Evolutionary conservation across 2,797 vertebrate genomes (phyloP), one percentile per base, ranked within the genome.

Genomic region (Halcyon chelicuti): DNA sequence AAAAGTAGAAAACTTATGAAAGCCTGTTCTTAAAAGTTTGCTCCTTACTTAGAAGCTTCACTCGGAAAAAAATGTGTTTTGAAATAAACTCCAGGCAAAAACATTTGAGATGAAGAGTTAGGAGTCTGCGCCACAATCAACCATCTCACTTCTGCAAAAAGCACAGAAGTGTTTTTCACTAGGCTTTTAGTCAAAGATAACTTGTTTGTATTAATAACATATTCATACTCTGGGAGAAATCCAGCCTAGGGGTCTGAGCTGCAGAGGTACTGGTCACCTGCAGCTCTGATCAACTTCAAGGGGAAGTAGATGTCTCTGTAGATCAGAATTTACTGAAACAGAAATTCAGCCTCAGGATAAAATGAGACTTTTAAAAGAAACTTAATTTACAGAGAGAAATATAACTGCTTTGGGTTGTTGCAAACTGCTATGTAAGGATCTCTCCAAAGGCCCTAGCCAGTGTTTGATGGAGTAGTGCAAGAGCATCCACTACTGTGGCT

Each of bases 291-390:
- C 90, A 90, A 44, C 94, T 96, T 96, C 88, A 94, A 6, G 92
- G 63, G 60, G 83, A 95, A 94, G 58, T 74, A 93, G 74, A 76
- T 84, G 90, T 88, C 95, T 94, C 96, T 93, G 60, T 58, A 94
- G 90, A 94, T 95, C 91, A 93, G 73, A 96, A 94, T 96, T 94
- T 93, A 93, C 80, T 76, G 67, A 72, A 95, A 93, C 47, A 96
- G 86, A 95, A 93, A 94, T 85, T 86, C 76, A 84, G 86, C 95
- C 94, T 90, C 71, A 54, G 94, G 93, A 92, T 73, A 94, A 92
- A 96, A 93, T 63, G 44, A 94, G 79, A 65, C 47, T 71, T 93
- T 86, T 89, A 2, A 88, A 92, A 94, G 86, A 90, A 90, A 91
- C 91, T 72, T 93, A 86, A 96, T 91, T 91, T 95, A 80, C 66